These are phyloP conservation scores for Schlechtendalia chinensis DNA, from an alignment of 1,140 invertebrate species.

Conservation along the genomic window DNA sequence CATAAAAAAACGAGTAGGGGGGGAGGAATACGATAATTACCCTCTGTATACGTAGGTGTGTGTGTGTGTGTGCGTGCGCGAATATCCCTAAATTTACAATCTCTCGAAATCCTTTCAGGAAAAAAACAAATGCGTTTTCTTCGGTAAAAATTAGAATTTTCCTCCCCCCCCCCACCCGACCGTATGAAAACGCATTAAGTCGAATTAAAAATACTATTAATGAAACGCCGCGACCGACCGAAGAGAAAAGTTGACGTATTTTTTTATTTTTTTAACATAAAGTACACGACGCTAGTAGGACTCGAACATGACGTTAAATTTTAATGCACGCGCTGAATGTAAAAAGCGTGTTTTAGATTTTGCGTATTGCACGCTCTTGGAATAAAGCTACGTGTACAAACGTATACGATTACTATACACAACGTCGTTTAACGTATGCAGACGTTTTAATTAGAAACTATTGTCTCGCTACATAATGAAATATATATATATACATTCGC, in stretches of 20 bases:
- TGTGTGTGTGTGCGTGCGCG: not conserved
- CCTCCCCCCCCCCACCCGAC: not conserved
- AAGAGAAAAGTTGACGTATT: not conserved
- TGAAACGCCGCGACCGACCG: not conserved
- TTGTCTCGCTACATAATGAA: not conserved
- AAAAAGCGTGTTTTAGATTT: too few species aligned
- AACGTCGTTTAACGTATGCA: not conserved
- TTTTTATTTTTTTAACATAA: too few species aligned
- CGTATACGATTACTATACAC: too few species aligned
- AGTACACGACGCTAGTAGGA: too few species aligned
- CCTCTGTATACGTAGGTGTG: not conserved
- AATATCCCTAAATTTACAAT: constrained; percentile 43
- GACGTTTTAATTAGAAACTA: not conserved
- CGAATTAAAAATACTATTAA: constrained; percentile 26
- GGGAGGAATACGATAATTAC: constrained; percentile 35
- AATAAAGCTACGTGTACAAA: too few species aligned
- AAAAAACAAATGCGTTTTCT: not conserved
- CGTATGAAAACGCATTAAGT: constrained; percentile 25
- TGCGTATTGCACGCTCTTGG: too few species aligned
- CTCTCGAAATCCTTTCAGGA: not conserved
- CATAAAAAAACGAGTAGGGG: not conserved
- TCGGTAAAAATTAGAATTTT: constrained; percentile 35
- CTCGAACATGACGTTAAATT: too few species aligned
- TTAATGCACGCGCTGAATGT: too few species aligned
- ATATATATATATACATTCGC: too few species aligned